Conservation (phyloP, 2,888 invertebrate species). For the Acrobeloides nanus region DNA sequence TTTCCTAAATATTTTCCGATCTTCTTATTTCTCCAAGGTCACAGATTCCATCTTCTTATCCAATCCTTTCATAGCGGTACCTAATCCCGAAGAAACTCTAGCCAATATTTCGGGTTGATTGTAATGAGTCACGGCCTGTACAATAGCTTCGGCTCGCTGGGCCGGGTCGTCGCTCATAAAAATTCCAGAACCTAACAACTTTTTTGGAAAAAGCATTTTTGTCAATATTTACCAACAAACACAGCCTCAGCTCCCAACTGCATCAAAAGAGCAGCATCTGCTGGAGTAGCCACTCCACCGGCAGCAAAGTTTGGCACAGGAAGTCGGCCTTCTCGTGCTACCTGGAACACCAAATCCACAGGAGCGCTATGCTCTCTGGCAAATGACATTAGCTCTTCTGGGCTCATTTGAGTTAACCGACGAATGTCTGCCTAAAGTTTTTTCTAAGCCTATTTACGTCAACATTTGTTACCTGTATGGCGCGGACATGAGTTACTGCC, state of each 20-base stretch:
- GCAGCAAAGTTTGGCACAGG: conserved; percentile 10
- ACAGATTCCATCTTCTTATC: too few relatives aligned
- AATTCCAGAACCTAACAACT: too few relatives aligned
- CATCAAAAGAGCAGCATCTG: conserved; percentile 7
- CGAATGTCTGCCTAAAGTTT: conserved; percentile 1
- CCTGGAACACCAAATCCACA: neutral
- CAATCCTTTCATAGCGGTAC: conserved; percentile 3
- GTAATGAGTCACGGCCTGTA: conserved; percentile 7
- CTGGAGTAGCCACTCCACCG: conserved; percentile 7
- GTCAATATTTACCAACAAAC: conserved; percentile 9
- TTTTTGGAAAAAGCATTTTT: too few relatives aligned
- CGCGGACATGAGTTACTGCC: conserved; percentile 6
- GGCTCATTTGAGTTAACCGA: neutral
- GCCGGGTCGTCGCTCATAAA: conserved; percentile 7
- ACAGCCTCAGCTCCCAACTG: conserved; percentile 10
- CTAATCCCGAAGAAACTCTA: conserved; percentile 1
- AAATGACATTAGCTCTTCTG: conserved; percentile 4
- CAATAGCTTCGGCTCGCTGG: conserved; percentile 7
- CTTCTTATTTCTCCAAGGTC: too few relatives aligned
- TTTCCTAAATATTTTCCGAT: too few relatives aligned
- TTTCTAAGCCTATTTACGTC: too few relatives aligned
- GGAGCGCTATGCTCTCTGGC: conserved; percentile 3
- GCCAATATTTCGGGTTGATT: conserved; percentile 2
- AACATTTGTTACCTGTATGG: neutral
- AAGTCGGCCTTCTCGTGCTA: neutral